phyloP scores from a whole-genome alignment of 2,888 invertebrate genomes.

The Lamproptera curius region DNA sequence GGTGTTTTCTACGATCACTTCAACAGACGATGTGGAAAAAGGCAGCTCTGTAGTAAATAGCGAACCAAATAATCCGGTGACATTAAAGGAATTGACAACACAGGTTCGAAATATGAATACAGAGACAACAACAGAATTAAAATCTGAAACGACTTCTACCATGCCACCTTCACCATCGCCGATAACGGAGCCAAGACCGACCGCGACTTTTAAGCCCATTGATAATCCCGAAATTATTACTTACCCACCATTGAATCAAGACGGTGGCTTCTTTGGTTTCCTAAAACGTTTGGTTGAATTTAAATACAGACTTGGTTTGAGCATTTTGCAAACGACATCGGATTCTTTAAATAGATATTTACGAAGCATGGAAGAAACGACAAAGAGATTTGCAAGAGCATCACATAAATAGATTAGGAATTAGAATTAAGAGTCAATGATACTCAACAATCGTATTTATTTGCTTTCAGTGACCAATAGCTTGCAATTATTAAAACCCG shows the following conservation, averaged over 20 bases:
- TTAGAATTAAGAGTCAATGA: constrained; percentile 16
- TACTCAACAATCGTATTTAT: constrained; percentile 12
- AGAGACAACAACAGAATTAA: constrained; percentile 58
- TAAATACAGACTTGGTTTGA: constrained; percentile 82
- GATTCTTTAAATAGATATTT: constrained; percentile 82
- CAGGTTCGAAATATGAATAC: constrained; percentile 46
- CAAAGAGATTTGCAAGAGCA: constrained; percentile 47
- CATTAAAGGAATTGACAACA: constrained; percentile 34
- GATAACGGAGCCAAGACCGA: constrained; percentile 35
- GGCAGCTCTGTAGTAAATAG: constrained; percentile 33
- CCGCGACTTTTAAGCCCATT: constrained; percentile 35
- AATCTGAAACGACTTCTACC: constrained; percentile 57
- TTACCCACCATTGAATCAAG: constrained; percentile 56
- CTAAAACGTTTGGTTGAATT: constrained; percentile 82
- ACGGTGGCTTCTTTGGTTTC: constrained; percentile 75
- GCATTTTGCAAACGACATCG: constrained; percentile 82
- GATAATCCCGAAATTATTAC: constrained; percentile 55
- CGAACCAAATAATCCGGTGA: constrained; percentile 32
- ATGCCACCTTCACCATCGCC: constrained; percentile 47
- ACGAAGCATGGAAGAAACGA: constrained; percentile 72
- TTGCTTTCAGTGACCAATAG: neutral
- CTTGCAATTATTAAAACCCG: neutral
- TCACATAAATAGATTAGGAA: constrained; percentile 32
- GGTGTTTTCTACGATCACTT: constrained; percentile 47
- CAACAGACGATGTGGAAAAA: constrained; percentile 34